Percentiles rank a stretch among this genome's conserved stretches.
Evolutionary conservation across 2,797 vertebrate genomes (phyloP).

Genomic region (Argyrosomus regius): DNA sequence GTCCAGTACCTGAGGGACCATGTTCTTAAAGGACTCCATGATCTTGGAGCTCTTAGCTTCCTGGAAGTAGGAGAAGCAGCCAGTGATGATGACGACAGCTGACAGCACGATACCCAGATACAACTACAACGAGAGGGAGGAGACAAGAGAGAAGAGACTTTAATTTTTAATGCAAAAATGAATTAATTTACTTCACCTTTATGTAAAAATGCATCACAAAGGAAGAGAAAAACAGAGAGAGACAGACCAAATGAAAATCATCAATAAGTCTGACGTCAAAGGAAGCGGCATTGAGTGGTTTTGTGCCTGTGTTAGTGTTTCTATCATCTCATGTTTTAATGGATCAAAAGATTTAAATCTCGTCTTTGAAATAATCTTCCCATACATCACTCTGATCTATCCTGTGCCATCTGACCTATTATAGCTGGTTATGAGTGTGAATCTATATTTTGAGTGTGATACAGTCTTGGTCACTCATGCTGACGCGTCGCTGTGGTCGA

Average conservation of each 20-base stretch:
- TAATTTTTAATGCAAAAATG: constrained; percentile 13
- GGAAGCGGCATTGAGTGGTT: background rate
- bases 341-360: background rate
- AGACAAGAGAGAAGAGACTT: constrained; percentile 3
- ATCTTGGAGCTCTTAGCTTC: constrained; percentile 96
- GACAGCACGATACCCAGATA: constrained; percentile 94
- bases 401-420: background rate
- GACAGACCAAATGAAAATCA: background rate
- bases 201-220: constrained; percentile 46
- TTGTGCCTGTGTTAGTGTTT: background rate
- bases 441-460: background rate
- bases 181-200: constrained; percentile 2
- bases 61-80: constrained; percentile 96
- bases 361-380: constrained; percentile 7
- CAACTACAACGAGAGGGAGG: constrained; percentile 79
- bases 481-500: constrained; percentile 32
- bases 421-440: background rate
- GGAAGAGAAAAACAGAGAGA: constrained; percentile 12
- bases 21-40: constrained; percentile 97
- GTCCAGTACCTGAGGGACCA: constrained; percentile 91
- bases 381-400: background rate
- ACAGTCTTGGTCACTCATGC: background rate
- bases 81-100: constrained; percentile 94
- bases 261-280: constrained; percentile 14
- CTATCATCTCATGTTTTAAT: background rate